Percentiles rank a stretch among this genome's conserved stretches.
Evolutionary conservation across 1,140 invertebrate genomes (phyloP).

Genomic region (Drosophila orena): DNA sequence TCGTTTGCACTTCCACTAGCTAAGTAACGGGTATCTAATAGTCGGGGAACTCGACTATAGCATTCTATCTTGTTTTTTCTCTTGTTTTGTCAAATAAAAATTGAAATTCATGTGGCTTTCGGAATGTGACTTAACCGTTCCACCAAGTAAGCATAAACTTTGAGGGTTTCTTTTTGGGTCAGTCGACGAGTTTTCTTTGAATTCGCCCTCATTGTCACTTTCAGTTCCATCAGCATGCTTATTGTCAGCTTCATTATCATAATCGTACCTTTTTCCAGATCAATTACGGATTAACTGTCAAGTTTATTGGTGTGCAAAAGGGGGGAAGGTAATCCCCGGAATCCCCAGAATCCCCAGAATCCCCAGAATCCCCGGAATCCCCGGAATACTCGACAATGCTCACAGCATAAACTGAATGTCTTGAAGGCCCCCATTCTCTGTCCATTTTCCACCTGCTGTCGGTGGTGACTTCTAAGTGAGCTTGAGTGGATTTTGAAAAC

Average conservation of each 20-base stretch:
- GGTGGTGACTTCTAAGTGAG: constrained; percentile 41
- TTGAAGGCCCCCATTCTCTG: background rate
- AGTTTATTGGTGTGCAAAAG: constrained; percentile 67
- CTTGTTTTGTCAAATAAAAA: constrained; percentile 57
- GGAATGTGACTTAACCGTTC: constrained; percentile 22
- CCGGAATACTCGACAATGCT: constrained; percentile 14
- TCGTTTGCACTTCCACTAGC: too few relatives aligned
- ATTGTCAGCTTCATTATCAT: constrained; percentile 54
- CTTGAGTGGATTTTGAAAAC: constrained; percentile 72
- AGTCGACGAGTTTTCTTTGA: constrained; percentile 15
- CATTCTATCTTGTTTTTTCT: constrained; percentile 13
- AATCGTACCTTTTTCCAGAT: constrained; percentile 67
- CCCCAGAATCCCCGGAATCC: constrained; percentile 25
- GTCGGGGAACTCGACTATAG: too few relatives aligned
- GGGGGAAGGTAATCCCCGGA: constrained; percentile 53
- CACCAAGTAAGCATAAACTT: constrained; percentile 37
- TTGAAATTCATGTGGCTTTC: constrained; percentile 71
- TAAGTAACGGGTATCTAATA: too few relatives aligned
- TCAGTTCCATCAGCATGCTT: constrained; percentile 40
- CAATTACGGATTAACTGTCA: constrained; percentile 81
- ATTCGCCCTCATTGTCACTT: constrained; percentile 12
- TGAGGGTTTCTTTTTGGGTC: constrained; percentile 41
- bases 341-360: constrained; percentile 10
- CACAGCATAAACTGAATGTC: constrained; percentile 33
- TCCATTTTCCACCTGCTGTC: constrained; percentile 15